Percentiles rank a stretch among this genome's conserved stretches.
These are phyloP conservation scores for Pheucticus melanocephalus DNA, from an alignment of 2,113 vertebrate genomes.

Conservation along the genomic window DNA sequence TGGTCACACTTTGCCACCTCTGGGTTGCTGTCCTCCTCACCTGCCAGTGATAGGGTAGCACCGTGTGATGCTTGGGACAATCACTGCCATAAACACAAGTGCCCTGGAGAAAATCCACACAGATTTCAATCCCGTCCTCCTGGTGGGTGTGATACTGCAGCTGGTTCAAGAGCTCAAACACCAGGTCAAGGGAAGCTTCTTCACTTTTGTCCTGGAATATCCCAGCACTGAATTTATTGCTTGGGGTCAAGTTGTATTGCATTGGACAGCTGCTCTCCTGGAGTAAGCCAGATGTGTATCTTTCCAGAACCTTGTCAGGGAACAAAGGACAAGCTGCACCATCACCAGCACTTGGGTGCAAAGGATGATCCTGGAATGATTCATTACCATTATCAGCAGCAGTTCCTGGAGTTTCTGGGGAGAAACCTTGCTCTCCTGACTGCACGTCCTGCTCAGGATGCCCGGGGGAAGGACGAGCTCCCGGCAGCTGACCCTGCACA, in stretches of 20 bases:
- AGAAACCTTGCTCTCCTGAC: constrained; percentile 66
- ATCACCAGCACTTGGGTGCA: constrained; percentile 66
- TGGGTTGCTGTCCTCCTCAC: constrained; percentile 84
- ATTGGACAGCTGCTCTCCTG: constrained; percentile 74
- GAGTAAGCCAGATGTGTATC: constrained; percentile 75
- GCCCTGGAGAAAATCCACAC: constrained; percentile 95
- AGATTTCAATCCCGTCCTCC: constrained; percentile 88
- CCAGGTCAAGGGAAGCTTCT: constrained; percentile 94
- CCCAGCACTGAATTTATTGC: constrained; percentile 76
- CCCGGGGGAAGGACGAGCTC: constrained; percentile 51
- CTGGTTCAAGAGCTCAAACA: constrained; percentile 96
- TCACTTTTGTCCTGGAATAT: constrained; percentile 97
- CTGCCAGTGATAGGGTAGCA: constrained; percentile 97
- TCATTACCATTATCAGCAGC: constrained; percentile 59
- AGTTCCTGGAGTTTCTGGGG: constrained; percentile 65
- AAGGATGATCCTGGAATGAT: constrained; percentile 74
- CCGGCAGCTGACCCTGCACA: constrained; percentile 55
- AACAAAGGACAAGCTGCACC: constrained; percentile 73
- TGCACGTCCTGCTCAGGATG: constrained; percentile 60
- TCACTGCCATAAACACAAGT: constrained; percentile 90
- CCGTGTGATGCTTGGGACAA: constrained; percentile 92
- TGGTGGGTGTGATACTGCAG: constrained; percentile 97
- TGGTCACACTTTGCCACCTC: constrained; percentile 91
- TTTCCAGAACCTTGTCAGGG: constrained; percentile 82
- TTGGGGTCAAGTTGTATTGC: constrained; percentile 73